Evolutionary conservation across 2,888 invertebrate species (phyloP).

Genomic region (Oscheius sp.): DNA sequence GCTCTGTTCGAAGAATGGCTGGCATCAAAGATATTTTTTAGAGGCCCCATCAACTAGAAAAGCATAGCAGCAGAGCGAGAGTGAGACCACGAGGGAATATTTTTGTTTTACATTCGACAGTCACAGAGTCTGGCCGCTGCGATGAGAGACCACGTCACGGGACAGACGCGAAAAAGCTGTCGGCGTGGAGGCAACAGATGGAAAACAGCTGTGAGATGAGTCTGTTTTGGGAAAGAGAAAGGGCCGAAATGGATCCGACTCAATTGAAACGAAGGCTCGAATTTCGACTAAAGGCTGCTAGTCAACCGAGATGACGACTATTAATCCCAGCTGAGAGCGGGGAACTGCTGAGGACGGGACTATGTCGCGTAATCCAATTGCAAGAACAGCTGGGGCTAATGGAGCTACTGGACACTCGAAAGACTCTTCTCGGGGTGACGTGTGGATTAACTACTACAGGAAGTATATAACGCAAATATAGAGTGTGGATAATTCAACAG

Average conservation of each 20-base stretch:
- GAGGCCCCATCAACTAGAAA: not conserved
- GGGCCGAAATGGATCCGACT: not conserved
- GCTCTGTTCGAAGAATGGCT: no score
- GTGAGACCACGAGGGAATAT: not conserved
- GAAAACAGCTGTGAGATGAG: constrained; percentile 27
- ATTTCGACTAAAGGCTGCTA: not conserved
- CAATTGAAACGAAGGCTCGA: not conserved
- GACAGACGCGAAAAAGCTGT: constrained; percentile 9
- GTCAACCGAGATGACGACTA: not conserved
- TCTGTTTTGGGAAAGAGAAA: not conserved
- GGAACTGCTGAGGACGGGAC: not conserved
- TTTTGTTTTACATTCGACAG: not conserved
- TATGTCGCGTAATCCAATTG: not conserved
- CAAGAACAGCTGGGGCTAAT: constrained; percentile 10
- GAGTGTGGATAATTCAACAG: not conserved
- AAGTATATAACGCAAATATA: not conserved
- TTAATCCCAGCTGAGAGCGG: constrained; percentile 28
- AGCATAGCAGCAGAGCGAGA: not conserved
- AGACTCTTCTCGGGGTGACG: not conserved
- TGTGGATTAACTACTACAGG: not conserved
- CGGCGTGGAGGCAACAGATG: constrained; percentile 9
- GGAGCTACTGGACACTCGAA: not conserved
- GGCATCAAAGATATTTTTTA: not conserved
- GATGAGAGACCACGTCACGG: not conserved
- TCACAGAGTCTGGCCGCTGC: not conserved